A percentile compares a stretch with the other conserved stretches of the same genome.
phyloP scores from a whole-genome alignment of 1,140 invertebrate species.

The Drosophila sechellia region DNA sequence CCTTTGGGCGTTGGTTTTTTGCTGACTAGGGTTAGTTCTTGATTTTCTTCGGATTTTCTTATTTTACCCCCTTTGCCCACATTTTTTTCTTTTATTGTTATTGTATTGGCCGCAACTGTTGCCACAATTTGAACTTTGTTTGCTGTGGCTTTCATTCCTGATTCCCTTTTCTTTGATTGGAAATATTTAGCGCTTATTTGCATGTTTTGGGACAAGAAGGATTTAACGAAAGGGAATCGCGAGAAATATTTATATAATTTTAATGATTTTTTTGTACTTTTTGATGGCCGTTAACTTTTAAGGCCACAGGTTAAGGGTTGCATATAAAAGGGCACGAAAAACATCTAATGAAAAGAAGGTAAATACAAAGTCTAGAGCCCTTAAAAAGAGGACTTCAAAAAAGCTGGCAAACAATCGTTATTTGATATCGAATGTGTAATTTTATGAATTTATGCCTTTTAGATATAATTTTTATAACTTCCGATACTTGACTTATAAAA shows the following conservation, averaged over 20 bases:
- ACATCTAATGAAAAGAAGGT: constrained; percentile 18
- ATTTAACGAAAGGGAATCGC: constrained; percentile 1
- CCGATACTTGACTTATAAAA: no score
- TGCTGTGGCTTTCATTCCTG: constrained; percentile 52
- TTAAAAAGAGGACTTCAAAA: neutral
- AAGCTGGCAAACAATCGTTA: neutral
- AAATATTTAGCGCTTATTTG: constrained; percentile 45
- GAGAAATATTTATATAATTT: constrained; percentile 19
- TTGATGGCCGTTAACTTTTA: constrained; percentile 39
- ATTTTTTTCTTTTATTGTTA: constrained; percentile 54
- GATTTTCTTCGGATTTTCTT: constrained; percentile 33
- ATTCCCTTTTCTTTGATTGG: constrained; percentile 42
- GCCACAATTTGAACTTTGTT: constrained; percentile 67
- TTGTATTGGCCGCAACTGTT: constrained; percentile 62
- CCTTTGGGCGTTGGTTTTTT: constrained; percentile 18
- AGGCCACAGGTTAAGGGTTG: constrained; percentile 2
- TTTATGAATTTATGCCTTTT: neutral
- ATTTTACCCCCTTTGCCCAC: constrained; percentile 27
- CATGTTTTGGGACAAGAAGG: constrained; percentile 10
- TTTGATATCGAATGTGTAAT: neutral
- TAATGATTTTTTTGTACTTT: constrained; percentile 14
- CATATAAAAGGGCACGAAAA: neutral
- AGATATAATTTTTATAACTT: no score
- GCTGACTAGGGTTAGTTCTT: constrained; percentile 20
- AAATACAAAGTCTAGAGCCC: constrained; percentile 18